Evolutionary conservation across 2,888 invertebrate genomes (phyloP), one percentile per base, ranked within the genome.

Genomic region (Dicyrtoma fusca): DNA sequence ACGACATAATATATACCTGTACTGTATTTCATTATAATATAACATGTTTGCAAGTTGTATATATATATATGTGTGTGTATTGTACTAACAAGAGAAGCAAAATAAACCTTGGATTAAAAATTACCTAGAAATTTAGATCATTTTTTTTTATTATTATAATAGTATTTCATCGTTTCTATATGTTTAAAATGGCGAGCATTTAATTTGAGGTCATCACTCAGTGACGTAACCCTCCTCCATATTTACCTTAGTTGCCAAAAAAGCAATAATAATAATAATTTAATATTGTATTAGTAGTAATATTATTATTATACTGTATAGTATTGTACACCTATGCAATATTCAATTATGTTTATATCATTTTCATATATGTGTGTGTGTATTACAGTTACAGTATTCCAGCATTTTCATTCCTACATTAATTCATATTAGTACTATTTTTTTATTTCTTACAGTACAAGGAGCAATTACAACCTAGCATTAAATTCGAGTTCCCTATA

Each of bases 141-240:
- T 21, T 55, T 11, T 3, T 57, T 19, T 34, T n/a, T n/a, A 61
- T 25, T 42, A 14, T 61, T 61, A n/a, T 13, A 42, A 25, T 13
- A 59, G 13, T 61, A 17, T 61, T 42, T 59, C 26, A 21, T 23
- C 59, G 10, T 21, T 59, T 14, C n/a, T 21, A 59, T 4, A 14
- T 59, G 25, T 34, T 34, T 13, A 59, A 13, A 21, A 59, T 23
- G 13, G 13, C 59, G 13, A 19, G 55, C 55, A 23, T 55, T 13
- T 55, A 42, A 34, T 34, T 61, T n/a, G 44, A 61, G 61, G 61
- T 61, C 44, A 61, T 25, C 61, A 61, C 61, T 34, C 61, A 61
- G 61, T 44, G 44, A 61, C 19, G 44, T n/a, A n/a, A 42, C 34
- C 61, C 61, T 57, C 57, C 21, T 34, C 34, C 34, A 34, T 34